Evolutionary conservation across 1,140 invertebrate species (phyloP).

Genomic region (Drosophila navojoa): DNA sequence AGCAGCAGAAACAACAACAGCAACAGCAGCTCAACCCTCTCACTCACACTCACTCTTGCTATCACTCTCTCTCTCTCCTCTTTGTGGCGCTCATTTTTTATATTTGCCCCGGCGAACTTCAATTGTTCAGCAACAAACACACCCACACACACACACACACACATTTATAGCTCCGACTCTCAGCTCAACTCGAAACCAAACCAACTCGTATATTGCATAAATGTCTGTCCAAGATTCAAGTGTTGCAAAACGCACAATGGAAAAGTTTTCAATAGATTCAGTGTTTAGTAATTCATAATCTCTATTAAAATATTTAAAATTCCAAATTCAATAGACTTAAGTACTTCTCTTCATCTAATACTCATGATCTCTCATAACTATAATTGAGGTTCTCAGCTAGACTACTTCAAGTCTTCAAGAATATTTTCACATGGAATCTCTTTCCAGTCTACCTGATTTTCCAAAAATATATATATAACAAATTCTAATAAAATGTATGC

Average conservation of each 20-base stretch:
- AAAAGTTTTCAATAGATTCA: neutral
- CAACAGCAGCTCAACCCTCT: slow-evolving; percentile 9
- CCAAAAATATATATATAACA: too few relatives aligned
- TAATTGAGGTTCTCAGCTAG: too few relatives aligned
- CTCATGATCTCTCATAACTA: too few relatives aligned
- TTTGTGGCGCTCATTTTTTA: slow-evolving; percentile 61
- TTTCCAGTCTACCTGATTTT: too few relatives aligned
- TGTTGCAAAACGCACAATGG: slow-evolving; percentile 57
- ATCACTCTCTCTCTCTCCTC: slow-evolving; percentile 14
- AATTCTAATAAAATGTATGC: too few relatives aligned
- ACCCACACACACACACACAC: slow-evolving; percentile 9
- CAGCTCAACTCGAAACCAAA: slow-evolving; percentile 5
- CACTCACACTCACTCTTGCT: slow-evolving; percentile 15
- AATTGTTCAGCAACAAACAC: slow-evolving; percentile 72
- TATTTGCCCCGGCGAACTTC: slow-evolving; percentile 71
- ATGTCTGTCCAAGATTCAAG: slow-evolving; percentile 56
- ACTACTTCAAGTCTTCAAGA: too few relatives aligned
- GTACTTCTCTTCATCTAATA: too few relatives aligned
- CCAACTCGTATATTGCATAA: slow-evolving; percentile 64
- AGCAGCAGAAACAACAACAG: slow-evolving; percentile 43
- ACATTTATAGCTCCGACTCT: slow-evolving; percentile 11
- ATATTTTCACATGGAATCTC: too few relatives aligned
- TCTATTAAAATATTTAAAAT: too few relatives aligned
- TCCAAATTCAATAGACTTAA: too few relatives aligned
- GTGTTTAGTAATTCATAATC: too few relatives aligned